phyloP scores from a whole-genome alignment of 1,140 invertebrate genomes.

The Steinernema feltiae region DNA sequence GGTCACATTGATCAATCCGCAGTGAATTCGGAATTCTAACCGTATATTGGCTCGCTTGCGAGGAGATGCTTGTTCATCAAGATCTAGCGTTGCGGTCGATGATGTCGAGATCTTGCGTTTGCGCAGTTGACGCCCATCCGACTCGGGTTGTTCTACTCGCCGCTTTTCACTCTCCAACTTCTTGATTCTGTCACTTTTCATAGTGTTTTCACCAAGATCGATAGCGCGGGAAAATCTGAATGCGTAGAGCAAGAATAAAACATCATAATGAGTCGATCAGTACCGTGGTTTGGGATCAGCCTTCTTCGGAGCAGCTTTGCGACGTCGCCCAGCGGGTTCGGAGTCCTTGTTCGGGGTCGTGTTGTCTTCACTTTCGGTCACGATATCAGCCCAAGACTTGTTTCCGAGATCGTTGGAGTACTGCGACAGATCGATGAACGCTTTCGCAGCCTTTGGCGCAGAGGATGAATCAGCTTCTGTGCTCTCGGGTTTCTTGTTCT shows the following conservation, averaged over 20 bases:
- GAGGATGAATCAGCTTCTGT: no score
- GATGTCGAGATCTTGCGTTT: neutral
- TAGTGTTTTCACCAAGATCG: neutral
- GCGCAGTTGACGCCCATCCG: conserved; percentile 7
- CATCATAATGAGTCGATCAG: conserved; percentile 22
- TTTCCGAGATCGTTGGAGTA: neutral
- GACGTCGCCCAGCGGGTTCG: conserved; percentile 15
- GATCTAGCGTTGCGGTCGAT: neutral
- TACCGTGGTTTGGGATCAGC: conserved; percentile 29
- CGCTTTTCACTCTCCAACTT: conserved; percentile 28
- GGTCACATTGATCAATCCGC: neutral
- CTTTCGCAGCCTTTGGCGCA: no score
- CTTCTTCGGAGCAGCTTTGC: conserved; percentile 24
- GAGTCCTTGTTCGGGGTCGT: neutral
- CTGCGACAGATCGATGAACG: neutral
- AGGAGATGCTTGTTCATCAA: neutral
- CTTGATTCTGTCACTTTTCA: conserved; percentile 16
- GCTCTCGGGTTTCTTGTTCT: neutral
- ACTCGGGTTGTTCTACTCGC: neutral
- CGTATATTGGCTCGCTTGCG: neutral
- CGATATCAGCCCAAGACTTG: neutral
- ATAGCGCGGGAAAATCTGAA: conserved; percentile 17
- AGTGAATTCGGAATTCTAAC: no score
- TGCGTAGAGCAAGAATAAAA: conserved; percentile 6
- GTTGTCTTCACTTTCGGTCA: neutral